Evolutionary conservation across 2,797 vertebrate genomes (phyloP).

Genomic region (Falco biarmicus): DNA sequence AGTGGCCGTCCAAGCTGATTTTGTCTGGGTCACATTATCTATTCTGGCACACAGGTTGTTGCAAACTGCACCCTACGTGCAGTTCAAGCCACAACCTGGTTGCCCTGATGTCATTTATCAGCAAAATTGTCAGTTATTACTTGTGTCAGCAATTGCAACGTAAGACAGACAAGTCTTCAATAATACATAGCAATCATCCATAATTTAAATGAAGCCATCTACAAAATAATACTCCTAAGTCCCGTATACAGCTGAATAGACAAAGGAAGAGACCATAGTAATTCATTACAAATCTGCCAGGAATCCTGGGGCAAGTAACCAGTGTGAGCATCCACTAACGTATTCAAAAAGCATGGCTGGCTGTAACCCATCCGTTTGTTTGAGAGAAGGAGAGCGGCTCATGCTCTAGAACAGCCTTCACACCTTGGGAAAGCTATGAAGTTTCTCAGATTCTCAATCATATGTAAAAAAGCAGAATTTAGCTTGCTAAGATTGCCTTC

Average conservation of each 20-base stretch:
- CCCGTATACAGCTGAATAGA: background rate
- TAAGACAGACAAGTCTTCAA: slow-evolving; percentile 4
- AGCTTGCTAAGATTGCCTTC: background rate
- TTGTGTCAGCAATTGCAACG: background rate
- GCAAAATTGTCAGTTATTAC: background rate
- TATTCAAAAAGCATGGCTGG: background rate
- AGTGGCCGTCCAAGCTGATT: background rate
- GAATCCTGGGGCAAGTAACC: background rate
- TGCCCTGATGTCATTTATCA: background rate
- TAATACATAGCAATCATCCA: background rate
- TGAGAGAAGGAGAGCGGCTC: background rate
- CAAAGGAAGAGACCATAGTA: background rate
- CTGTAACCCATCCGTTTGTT: background rate
- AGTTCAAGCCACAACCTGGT: background rate
- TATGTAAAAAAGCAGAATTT: background rate
- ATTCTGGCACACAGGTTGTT: background rate
- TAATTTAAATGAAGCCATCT: slow-evolving; percentile 23
- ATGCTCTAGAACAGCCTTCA: background rate
- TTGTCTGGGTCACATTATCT: background rate
- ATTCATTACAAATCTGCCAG: background rate
- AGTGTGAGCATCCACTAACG: background rate
- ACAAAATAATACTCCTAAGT: background rate
- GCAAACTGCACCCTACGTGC: background rate
- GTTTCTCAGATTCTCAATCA: background rate
- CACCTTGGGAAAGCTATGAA: background rate